Base-by-base conservation (phyloP, 2,113 vertebrate genomes). In the Odobenus rosmarus region DNA sequence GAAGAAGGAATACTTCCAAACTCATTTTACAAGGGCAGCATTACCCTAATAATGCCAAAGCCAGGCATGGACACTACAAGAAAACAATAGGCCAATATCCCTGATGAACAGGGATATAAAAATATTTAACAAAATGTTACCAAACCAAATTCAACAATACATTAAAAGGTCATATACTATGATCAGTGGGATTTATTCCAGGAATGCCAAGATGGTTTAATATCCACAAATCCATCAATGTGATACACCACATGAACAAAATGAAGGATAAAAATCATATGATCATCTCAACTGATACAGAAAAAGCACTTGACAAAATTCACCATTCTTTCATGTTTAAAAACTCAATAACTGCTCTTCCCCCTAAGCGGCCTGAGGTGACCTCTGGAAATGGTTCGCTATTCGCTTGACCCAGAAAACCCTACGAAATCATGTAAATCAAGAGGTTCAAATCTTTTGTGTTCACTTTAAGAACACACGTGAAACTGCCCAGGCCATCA, bases 121-220 rank as follows among this genome's bases (percentile, higher is more conserved):
- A 81, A 72, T 51, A 64, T 24, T 61, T 53, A 89, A 89, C 42
- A 88, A 90, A 94, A 74, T 89, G 33, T 89, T 26, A 74, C 77
- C 79, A 89, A 82, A 82, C 26, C 55, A 89, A 82, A 74, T 53
- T 57, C 36, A 82, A 82, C 0, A 53, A 31, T 62, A 82, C 14
- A 42, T 62, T 62, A 57, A 94, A 74, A 62, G 64, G 42, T 51
- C 64, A 61, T 33, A 89, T 5, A 33, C 53, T 42, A 81, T 31
- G 24, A 49, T 49, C 51, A 88, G 33, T 53, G 19, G 51, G 42
- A 88, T 82, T 94, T 62, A 53, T 42, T 82, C 26, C 26, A 89
- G 77, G 33, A 55, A 61, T 51, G 51, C 31, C 49, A 72, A 81
- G 51, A 51, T 0, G 3, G 51, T 88, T 94, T 53, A 81, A 88